Conservation (phyloP, 2,113 vertebrate species). For the Bothrops jararaca region DNA sequence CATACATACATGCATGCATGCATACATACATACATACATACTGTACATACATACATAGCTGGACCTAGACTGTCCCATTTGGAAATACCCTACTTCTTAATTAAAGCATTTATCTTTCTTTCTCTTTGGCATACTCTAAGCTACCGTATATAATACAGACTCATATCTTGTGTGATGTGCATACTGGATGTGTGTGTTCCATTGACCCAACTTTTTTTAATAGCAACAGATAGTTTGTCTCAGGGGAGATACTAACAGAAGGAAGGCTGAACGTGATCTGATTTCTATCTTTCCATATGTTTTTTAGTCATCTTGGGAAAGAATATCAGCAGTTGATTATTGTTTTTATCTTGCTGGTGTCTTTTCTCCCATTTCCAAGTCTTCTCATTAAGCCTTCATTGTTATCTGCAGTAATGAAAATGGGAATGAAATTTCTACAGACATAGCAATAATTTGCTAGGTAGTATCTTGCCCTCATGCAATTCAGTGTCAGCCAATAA, state of each 20-base stretch:
- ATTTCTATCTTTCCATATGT: constrained; percentile 54
- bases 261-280: not conserved
- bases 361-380: not conserved
- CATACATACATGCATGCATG: too few relatives aligned
- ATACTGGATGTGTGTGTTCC: not conserved
- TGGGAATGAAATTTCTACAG: constrained; percentile 61
- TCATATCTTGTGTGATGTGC: not conserved
- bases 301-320: constrained; percentile 36
- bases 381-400: constrained; percentile 50
- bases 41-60: not conserved
- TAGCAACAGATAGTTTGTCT: constrained; percentile 25
- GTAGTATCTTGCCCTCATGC: constrained; percentile 58
- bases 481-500: constrained; percentile 44
- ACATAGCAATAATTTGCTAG: constrained; percentile 58
- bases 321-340: constrained; percentile 43
- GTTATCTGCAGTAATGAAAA: constrained; percentile 61
- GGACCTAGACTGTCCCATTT: not conserved
- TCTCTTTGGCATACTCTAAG: not conserved
- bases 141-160: not conserved
- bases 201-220: not conserved
- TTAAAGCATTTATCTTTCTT: not conserved
- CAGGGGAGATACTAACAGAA: constrained; percentile 23
- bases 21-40: too few relatives aligned
- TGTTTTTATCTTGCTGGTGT: constrained; percentile 12
- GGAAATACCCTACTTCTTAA: not conserved